Base-by-base conservation (phyloP, 2,113 vertebrate species). In the Proterorhinus semilunaris region DNA sequence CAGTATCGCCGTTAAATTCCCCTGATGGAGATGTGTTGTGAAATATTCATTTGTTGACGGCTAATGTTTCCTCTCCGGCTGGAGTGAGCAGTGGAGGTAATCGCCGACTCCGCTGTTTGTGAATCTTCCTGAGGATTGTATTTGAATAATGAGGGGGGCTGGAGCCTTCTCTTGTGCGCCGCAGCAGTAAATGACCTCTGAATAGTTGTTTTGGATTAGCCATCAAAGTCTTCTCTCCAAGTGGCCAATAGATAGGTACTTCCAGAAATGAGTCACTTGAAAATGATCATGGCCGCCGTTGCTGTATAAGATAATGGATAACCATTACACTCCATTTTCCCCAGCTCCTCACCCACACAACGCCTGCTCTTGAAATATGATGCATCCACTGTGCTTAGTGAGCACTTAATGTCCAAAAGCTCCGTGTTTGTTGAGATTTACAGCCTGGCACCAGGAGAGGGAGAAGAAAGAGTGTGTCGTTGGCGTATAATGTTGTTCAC, bases 231-330 rank as follows among this genome's bases (percentile, higher is more conserved):
- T 91, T 89, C 79, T 81, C 83, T 86, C 84, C 17, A 80, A 88
- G 89, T 89, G 90, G 85, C 86, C 89, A 78, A 89, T 89, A 88
- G 88, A 91, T 84, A 73, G 89, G 79, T 85, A 87, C 90, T 92
- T 91, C 82, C 86, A 87, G 87, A 90, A 90, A 92, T 91, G 91
- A 91, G 80, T 91, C 91, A 91, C 91, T 92, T 89, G 90, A 92
- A 90, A 91, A 90, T 87, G 88, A 91, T 91, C 87, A 90, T 87
- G 77, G 82, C 80, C 78, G 79, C 86, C 81, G 74, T 85, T 74
- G 86, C 84, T 69, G 77, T 88, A 89, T 87, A 90, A 91, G 91
- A 90, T 92, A 92, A 92, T 92, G 90, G 90, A 88, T 88, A 89
- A 89, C 90, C 86, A 91, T 91, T 91, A 91, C 85, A 90, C 88